phyloP scores from a whole-genome alignment of 2,797 vertebrate genomes.

The Salmo trutta region DNA sequence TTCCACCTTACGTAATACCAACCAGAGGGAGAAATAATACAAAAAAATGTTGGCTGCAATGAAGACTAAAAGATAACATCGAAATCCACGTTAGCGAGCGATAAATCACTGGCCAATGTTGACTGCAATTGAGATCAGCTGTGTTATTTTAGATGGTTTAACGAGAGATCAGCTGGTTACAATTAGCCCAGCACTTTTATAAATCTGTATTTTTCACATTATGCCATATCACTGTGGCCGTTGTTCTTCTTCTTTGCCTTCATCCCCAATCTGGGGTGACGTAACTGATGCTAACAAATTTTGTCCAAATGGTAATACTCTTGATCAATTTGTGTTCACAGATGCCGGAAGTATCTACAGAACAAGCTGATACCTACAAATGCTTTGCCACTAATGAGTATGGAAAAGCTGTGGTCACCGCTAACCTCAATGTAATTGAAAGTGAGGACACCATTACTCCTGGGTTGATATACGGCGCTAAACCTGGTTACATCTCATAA shows the following conservation, averaged over 20 bases:
- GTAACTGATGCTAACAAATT: background rate
- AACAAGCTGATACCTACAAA: slow-evolving; percentile 83
- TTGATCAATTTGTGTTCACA: slow-evolving; percentile 50
- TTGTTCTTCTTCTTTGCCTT: background rate
- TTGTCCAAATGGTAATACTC: slow-evolving; percentile 8
- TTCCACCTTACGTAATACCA: too few relatives aligned
- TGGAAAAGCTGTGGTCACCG: slow-evolving; percentile 82
- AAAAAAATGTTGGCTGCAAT: too few relatives aligned
- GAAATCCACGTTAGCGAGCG: too few relatives aligned
- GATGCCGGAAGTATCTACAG: slow-evolving; percentile 75
- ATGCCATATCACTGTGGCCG: background rate
- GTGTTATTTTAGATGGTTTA: too few relatives aligned
- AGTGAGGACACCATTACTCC: slow-evolving; percentile 62
- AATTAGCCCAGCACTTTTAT: background rate
- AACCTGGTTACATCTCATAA: background rate
- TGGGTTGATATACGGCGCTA: background rate
- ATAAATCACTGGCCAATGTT: too few relatives aligned
- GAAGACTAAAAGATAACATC: too few relatives aligned
- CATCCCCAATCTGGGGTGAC: background rate
- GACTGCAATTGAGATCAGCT: too few relatives aligned
- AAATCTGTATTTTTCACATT: background rate
- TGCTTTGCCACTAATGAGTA: slow-evolving; percentile 83
- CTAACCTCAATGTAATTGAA: slow-evolving; percentile 84
- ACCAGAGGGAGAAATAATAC: too few relatives aligned
- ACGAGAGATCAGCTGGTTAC: too few relatives aligned